Base-by-base conservation (phyloP, 1,140 invertebrate genomes). In the Idris sp. region DNA sequence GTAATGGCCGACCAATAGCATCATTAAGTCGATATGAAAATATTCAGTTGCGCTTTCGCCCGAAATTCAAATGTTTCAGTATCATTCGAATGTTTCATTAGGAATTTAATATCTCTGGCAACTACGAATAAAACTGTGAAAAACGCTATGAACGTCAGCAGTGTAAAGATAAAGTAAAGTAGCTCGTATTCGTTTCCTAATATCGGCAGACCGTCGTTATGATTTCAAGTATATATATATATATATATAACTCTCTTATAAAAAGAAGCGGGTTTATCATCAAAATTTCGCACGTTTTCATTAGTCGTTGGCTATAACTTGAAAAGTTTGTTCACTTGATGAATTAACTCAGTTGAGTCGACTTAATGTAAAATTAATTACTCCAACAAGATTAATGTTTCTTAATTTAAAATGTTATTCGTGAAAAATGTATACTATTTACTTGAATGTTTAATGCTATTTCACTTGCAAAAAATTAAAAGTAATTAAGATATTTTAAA, bases 1-100 rank as follows among this genome's bases (percentile, higher is more conserved):
- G 26, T 62, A 71, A 71, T 48, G 49, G 31, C 54, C 11, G 16
- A 15, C 53, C 58, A 72, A 69, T 44, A 46, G 38, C 48, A 25
- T 58, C 51, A 53, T 72, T 53, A 46, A 44, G 51, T 67, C 35
- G 51, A 58, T 19, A 41, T 41, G 51, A 46, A 48, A 65, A 65
- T 65, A 51, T 54, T 46, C 38, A 3, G 46, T 43, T 19, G 56
- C 44, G 58, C 46, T 41, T 38, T 58, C 11, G 48, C 35, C 26
- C 33, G 49, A 62, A 62, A 56, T 40, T 72, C 49, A n/a, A n/a
- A n/a, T n/a, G n/a, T n/a, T n/a, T n/a, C n/a, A n/a, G 56, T 41
- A 56, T 28, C 67, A 41, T 54, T 62, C 56, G 54, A 56, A 56
- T 51, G 49, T 72, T 72, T 72, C 68, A 72, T 72, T 72, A 62